A percentile compares a stretch with the other conserved stretches of the same genome.
These are phyloP conservation scores for Paraplagusia blochii DNA, from an alignment of 2,113 vertebrate species.

Conservation along the genomic window DNA sequence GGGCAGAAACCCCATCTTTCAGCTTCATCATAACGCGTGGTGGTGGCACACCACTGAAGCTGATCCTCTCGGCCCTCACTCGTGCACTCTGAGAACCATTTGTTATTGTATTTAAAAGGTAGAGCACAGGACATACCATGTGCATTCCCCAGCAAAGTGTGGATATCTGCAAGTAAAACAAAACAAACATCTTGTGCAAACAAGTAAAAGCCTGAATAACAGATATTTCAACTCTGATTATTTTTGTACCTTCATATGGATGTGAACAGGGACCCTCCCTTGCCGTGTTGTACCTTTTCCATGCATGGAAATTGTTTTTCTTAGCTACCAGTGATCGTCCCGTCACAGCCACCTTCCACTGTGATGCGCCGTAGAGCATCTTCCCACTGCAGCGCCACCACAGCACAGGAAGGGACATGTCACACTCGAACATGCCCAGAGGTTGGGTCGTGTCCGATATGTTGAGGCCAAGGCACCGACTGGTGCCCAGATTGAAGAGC, in stretches of 20 bases:
- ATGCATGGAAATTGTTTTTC: slow-evolving; percentile 66
- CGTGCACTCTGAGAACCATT: slow-evolving; percentile 88
- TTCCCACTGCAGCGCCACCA: slow-evolving; percentile 83
- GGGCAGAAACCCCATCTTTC: slow-evolving; percentile 93
- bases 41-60: slow-evolving; percentile 87
- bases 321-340: slow-evolving; percentile 77
- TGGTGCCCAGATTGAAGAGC: slow-evolving; percentile 85
- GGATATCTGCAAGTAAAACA: slow-evolving; percentile 77
- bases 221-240: background rate
- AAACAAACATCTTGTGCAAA: background rate
- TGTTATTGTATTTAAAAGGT: slow-evolving; percentile 88
- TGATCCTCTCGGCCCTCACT: slow-evolving; percentile 82
- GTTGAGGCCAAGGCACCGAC: slow-evolving; percentile 85
- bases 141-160: slow-evolving; percentile 87
- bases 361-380: slow-evolving; percentile 72
- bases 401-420: slow-evolving; percentile 67
- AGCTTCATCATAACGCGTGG: slow-evolving; percentile 82
- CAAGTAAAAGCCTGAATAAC: slow-evolving; percentile 13
- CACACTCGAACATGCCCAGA: slow-evolving; percentile 80
- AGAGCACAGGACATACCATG: slow-evolving; percentile 85
- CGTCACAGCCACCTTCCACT: slow-evolving; percentile 76
- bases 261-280: slow-evolving; percentile 82
- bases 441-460: slow-evolving; percentile 72
- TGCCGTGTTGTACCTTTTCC: slow-evolving; percentile 80
- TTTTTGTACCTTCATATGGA: slow-evolving; percentile 82